These are phyloP conservation scores for Tipula helvola DNA, from an alignment of 2,888 invertebrate species.

Conservation along the genomic window DNA sequence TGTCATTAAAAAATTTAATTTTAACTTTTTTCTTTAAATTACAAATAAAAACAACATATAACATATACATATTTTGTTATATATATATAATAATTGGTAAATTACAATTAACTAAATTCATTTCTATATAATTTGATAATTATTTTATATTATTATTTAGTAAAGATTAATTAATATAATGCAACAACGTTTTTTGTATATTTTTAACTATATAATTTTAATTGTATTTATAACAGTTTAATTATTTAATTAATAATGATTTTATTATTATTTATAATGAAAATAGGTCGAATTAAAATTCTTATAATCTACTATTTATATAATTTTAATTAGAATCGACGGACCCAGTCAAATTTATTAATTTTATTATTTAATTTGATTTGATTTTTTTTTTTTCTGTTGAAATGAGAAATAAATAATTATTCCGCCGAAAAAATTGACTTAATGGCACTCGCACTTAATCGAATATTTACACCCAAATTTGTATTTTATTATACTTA, in stretches of 20 bases:
- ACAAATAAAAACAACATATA: background rate
- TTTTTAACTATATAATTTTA: slow-evolving; percentile 4
- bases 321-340: background rate
- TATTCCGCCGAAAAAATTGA: slow-evolving; percentile 7
- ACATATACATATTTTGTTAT: background rate
- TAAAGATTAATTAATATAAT: background rate
- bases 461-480: background rate
- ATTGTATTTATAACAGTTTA: background rate
- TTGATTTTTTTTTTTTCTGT: background rate
- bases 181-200: slow-evolving; percentile 11
- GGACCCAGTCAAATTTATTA: background rate
- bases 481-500: background rate
- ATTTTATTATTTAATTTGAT: background rate
- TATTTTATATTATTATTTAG: background rate
- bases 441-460: slow-evolving; percentile 8
- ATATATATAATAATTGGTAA: background rate
- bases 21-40: background rate
- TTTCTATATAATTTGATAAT: background rate
- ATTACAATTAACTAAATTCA: background rate
- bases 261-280: background rate
- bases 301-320: background rate
- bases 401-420: background rate
- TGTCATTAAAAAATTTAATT: background rate
- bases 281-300: background rate
- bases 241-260: background rate